These are phyloP conservation scores for Tolmerus cingulatus DNA, from an alignment of 2,888 invertebrate species.

Conservation along the genomic window DNA sequence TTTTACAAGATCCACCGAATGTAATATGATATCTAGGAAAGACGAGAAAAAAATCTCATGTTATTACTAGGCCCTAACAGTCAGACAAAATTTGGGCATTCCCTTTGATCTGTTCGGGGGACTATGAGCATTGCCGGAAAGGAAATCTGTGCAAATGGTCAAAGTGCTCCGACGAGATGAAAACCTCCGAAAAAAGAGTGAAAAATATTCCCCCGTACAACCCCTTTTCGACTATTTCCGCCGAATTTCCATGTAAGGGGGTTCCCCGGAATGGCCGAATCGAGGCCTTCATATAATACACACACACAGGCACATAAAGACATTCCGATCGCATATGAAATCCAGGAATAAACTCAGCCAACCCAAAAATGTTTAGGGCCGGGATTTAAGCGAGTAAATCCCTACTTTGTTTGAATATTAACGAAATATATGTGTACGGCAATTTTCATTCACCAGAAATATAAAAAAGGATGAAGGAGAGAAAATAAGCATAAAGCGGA, in stretches of 20 bases:
- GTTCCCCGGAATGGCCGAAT: neutral
- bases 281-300: neutral
- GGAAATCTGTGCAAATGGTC: neutral
- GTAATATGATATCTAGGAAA: neutral
- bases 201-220: neutral
- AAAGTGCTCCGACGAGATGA: neutral
- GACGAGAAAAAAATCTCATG: neutral
- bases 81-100: neutral
- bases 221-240: neutral
- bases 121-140: neutral
- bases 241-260: neutral
- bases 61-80: neutral
- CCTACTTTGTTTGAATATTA: constrained; percentile 34
- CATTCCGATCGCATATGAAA: neutral
- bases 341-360: neutral
- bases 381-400: constrained; percentile 10
- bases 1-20: neutral
- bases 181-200: neutral
- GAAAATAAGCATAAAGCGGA: constrained; percentile 5
- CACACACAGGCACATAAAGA: neutral
- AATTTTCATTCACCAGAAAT: constrained; percentile 24
- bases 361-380: constrained; percentile 17
- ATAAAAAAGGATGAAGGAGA: neutral
- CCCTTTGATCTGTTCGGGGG: neutral
- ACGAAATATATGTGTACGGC: constrained; percentile 11